A percentile compares a stretch with the other conserved stretches of the same genome.
Conservation (phyloP, 1,140 invertebrate genomes). For the Drosophila pectinifera region DNA sequence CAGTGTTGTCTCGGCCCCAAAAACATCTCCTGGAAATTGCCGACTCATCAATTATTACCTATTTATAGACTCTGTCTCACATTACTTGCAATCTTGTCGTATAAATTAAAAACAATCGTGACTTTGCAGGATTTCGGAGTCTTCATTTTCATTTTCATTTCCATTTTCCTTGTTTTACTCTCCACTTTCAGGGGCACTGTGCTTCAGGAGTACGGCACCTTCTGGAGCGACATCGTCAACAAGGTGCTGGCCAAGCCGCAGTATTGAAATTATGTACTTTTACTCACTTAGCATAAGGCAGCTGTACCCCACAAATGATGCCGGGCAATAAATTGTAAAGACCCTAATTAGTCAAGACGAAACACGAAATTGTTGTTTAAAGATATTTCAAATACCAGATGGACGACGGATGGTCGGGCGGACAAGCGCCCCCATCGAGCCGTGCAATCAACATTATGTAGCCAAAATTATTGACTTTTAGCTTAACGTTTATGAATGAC, state of each 20-base stretch:
- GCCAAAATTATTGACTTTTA: constrained; percentile 68
- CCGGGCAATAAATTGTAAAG: constrained; percentile 64
- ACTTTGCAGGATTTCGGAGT: constrained; percentile 11
- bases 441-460: constrained; percentile 48
- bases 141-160: constrained; percentile 56
- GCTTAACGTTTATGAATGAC: constrained; percentile 74
- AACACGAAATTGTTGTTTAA: constrained; percentile 52
- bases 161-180: neutral
- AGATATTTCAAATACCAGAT: constrained; percentile 36
- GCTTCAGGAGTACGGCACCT: constrained; percentile 89
- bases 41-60: constrained; percentile 53
- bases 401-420: neutral
- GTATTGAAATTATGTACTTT: constrained; percentile 45
- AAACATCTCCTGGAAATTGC: constrained; percentile 26
- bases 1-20: constrained; percentile 24
- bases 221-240: constrained; percentile 88
- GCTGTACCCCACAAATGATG: constrained; percentile 33
- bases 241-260: constrained; percentile 67
- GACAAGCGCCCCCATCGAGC: constrained; percentile 28
- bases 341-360: constrained; percentile 59
- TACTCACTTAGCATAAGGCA: constrained; percentile 32
- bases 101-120: constrained; percentile 36
- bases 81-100: constrained; percentile 38
- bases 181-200: constrained; percentile 89
- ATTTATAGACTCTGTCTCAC: constrained; percentile 41